Base-by-base conservation (phyloP, 1,140 invertebrate species). In the Asbolus verrucosus region DNA sequence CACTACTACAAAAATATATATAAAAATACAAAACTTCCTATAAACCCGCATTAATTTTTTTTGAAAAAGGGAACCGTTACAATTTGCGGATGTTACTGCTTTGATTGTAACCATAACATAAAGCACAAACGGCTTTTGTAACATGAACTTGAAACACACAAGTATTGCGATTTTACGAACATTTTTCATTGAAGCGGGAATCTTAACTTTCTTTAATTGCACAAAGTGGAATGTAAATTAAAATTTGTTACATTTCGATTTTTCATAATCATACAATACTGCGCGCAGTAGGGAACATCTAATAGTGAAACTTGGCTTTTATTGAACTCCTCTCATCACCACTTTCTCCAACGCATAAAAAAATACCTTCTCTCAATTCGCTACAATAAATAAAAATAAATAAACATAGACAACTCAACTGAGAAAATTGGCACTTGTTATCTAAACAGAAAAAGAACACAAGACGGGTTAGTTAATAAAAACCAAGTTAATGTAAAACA, bases 401-500 rank as follows among this genome's bases (percentile, higher is more conserved):
- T 5, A 6, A 54, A 59, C 11, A 67, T 16, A 67, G 16, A 67
- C 6, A 41, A 30, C 19, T 16, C n/a, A 27, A 36, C 27, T n/a
- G 5, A n/a, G 11, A 54, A 27, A 13, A 54, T 54, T 54, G 46
- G 46, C 46, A 54, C 46, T 54, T 54, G 46, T 54, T 50, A 24
- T 19, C 41, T 46, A 36, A 38, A 65, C 36, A 65, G 38, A 65
- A 21, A 67, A 14, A n/a, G 14, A 38, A 65, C 36, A 65, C 63
- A 65, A 21, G 60, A 14, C 18, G 14, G 30, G 46, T 59, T 60
- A 61, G 50, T 38, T 24, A 30, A 60, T 60, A 68, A 68, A 68
- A 68, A 68, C 66, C 66, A 68, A 68, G 66, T 68, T 61, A 8
- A n/a, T n/a, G n/a, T n/a, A n/a, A 68, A 59, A 21, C 5, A 27